Evolutionary conservation across 2,113 vertebrate genomes (phyloP).

Genomic region (Pygoscelis adeliae): DNA sequence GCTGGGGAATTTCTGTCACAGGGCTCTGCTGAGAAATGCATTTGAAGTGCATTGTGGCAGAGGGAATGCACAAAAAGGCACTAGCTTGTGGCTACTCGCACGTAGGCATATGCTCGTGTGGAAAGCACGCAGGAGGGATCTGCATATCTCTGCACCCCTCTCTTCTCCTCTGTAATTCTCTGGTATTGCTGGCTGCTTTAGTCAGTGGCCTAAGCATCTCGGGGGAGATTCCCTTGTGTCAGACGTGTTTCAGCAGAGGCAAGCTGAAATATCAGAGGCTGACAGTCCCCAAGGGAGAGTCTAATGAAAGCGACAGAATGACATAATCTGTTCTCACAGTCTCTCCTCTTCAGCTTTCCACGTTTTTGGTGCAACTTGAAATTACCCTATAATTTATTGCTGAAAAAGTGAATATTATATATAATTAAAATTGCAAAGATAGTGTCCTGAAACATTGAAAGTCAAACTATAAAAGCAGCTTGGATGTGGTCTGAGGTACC

Average conservation of each 20-base stretch:
- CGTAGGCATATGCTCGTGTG: neutral
- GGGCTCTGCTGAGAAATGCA: neutral
- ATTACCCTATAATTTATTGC: slow-evolving; percentile 34
- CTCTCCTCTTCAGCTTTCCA: neutral
- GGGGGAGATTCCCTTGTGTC: neutral
- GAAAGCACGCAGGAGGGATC: neutral
- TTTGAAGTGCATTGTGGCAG: neutral
- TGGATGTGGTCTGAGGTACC: neutral
- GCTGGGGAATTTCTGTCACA: neutral
- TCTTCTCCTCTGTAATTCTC: neutral
- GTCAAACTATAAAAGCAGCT: neutral
- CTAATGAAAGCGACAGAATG: slow-evolving; percentile 23
- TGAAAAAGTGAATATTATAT: neutral
- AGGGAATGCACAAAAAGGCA: neutral
- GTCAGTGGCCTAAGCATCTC: neutral
- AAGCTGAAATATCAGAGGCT: slow-evolving; percentile 42
- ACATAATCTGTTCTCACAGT: slow-evolving; percentile 25
- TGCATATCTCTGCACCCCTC: neutral
- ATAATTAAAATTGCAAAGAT: neutral
- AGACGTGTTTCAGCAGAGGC: slow-evolving; percentile 11
- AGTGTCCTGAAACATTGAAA: neutral
- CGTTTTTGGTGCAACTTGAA: slow-evolving; percentile 27
- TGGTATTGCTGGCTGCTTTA: neutral
- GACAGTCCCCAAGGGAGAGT: slow-evolving; percentile 24
- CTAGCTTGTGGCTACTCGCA: neutral